A percentile compares a stretch with the other conserved stretches of the same genome.
These are phyloP conservation scores for Conomelus anceps DNA, from an alignment of 2,888 invertebrate species.

Conservation along the genomic window DNA sequence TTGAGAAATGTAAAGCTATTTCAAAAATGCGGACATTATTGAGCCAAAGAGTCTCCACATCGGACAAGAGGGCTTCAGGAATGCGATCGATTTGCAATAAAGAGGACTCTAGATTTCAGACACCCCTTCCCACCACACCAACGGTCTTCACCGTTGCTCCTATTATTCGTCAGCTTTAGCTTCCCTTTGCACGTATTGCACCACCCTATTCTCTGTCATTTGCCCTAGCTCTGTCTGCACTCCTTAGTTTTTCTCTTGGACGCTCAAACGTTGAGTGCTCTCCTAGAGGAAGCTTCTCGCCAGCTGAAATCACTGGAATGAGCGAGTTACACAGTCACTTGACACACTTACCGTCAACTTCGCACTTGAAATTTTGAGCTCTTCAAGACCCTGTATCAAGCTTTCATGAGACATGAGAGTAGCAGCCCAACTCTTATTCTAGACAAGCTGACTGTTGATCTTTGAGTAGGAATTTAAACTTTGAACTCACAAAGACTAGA, in stretches of 20 bases:
- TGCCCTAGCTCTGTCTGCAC: no score
- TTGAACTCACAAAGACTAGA: no score
- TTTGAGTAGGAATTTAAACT: no score
- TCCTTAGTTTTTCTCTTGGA: not conserved
- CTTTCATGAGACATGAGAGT: not conserved
- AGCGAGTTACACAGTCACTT: not conserved
- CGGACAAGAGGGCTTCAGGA: not conserved
- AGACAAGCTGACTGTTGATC: no score
- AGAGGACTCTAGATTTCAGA: not conserved
- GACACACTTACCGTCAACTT: not conserved
- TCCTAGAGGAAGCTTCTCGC: not conserved
- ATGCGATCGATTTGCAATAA: not conserved
- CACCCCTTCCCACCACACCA: not conserved
- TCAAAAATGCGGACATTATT: not conserved
- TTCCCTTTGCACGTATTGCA: not conserved
- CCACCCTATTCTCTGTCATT: not conserved
- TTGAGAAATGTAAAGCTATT: not conserved
- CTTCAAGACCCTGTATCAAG: not conserved
- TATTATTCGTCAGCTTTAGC: not conserved
- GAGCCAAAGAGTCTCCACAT: not conserved
- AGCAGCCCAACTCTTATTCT: no score
- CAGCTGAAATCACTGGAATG: not conserved
- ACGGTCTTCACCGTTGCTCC: not conserved
- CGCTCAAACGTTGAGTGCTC: not conserved
- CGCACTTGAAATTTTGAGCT: not conserved